Evolutionary conservation across 2,888 invertebrate genomes (phyloP), one percentile per base, ranked within the genome.

Genomic region (Empis livida): DNA sequence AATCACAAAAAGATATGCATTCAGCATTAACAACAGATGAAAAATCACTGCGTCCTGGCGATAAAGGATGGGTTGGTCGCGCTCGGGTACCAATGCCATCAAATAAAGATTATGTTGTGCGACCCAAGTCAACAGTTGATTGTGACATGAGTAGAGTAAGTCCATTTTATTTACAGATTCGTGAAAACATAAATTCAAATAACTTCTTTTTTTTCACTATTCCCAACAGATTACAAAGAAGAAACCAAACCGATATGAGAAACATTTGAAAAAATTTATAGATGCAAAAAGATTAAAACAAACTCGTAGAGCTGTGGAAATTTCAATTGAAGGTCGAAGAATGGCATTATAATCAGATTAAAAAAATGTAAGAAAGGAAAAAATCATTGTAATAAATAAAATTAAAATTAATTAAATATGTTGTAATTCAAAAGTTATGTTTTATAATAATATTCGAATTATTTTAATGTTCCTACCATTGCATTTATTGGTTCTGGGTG

Each of bases 241-340:
- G 61, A 83, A 84, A 61, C 78, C 89, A 73, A 88, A 85, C 54
- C 78, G 93, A 44, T 89, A 93, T 68, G 95, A 95, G 63, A 88
- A 87, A 62, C 93, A 95, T 62, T 83, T 91, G 77, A 87, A 93
- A 62, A 82, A 84, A 56, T 91, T 93, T 65, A 77, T 90, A 49
- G 94, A 95, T 64, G 79, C 78, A 54, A 91, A 91, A 67, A 76
- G 88, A 32, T 65, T 83, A 59, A 84, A 83, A 62, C 82, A 87
- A 61, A 75, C 82, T 13, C 79, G 84, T 53, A 75, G 91, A 59
- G 95, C 95, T 50, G 92, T 95, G 45, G 84, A 85, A 58, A 95
- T 96, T 66, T 95, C 95, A 51, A 92, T 96, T 56, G 95, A 96
- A 72, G 96, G 96, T 20, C 77, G 94, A 60, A 92, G 91, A 73